These are phyloP conservation scores for Drosophila funebris DNA, from an alignment of 1,140 invertebrate genomes.

Conservation along the genomic window DNA sequence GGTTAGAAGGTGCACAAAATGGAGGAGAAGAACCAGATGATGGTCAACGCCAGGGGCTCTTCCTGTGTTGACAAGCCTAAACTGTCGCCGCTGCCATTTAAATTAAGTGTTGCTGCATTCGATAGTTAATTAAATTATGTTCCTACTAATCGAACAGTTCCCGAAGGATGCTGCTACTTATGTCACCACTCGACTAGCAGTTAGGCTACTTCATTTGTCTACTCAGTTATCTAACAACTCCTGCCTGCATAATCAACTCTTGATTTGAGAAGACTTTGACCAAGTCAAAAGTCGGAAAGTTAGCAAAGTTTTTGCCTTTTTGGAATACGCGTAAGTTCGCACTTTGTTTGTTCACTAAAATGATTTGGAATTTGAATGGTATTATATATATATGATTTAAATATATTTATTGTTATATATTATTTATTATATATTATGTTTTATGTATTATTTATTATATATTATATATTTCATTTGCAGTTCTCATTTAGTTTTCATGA, in stretches of 20 bases:
- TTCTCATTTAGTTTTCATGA: constrained; percentile 9
- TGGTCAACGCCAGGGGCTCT: background rate
- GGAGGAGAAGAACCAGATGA: background rate
- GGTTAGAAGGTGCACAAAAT: constrained; percentile 35
- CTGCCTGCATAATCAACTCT: too few species aligned
- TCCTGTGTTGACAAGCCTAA: constrained; percentile 3
- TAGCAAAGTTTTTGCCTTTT: background rate
- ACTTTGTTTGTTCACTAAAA: background rate
- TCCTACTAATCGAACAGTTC: constrained; percentile 12
- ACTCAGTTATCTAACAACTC: background rate
- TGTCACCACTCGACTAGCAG: background rate
- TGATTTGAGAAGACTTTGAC: background rate
- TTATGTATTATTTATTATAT: too few species aligned
- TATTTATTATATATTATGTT: too few species aligned
- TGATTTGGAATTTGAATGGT: background rate
- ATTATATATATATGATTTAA: too few species aligned
- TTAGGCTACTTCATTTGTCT: background rate
- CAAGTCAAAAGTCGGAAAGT: constrained; percentile 1
- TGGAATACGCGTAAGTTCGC: background rate
- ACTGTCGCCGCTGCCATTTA: constrained; percentile 6
- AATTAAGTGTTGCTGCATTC: constrained; percentile 20
- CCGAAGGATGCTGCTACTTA: background rate
- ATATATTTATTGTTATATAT: background rate
- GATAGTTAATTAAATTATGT: constrained; percentile 61
- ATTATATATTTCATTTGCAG: background rate